These are phyloP conservation scores for Lordiphosa stackelbergi DNA, from an alignment of 1,140 invertebrate genomes.

Conservation along the genomic window DNA sequence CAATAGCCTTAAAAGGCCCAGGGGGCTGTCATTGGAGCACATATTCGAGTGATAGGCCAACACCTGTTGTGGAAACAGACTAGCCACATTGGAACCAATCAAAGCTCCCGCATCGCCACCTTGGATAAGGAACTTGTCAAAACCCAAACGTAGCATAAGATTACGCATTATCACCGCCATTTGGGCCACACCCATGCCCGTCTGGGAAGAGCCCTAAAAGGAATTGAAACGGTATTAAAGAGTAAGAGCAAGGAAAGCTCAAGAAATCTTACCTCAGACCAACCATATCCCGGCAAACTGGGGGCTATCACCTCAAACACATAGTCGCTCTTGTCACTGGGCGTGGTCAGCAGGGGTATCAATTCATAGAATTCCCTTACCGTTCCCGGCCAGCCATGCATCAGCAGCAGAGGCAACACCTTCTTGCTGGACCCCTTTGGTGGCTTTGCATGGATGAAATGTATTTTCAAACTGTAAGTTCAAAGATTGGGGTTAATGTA, in stretches of 20 bases:
- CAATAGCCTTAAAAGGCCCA: constrained; percentile 34
- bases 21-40: constrained; percentile 72
- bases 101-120: constrained; percentile 89
- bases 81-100: constrained; percentile 81
- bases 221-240: neutral
- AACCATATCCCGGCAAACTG: constrained; percentile 91
- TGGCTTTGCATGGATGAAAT: constrained; percentile 84
- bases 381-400: constrained; percentile 95
- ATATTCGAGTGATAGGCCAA: constrained; percentile 82
- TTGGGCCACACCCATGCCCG: constrained; percentile 82
- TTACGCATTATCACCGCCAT: constrained; percentile 87
- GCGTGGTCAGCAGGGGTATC: constrained; percentile 83
- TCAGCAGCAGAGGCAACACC: constrained; percentile 85
- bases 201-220: constrained; percentile 79
- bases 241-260: neutral
- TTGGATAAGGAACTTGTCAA: constrained; percentile 87
- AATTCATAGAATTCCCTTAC: constrained; percentile 91
- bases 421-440: constrained; percentile 75
- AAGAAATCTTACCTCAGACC: constrained; percentile 82
- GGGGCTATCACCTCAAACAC: constrained; percentile 89
- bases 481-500: constrained; percentile 5
- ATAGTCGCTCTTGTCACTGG: constrained; percentile 80
- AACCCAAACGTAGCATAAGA: constrained; percentile 89
- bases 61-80: constrained; percentile 84
- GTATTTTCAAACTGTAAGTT: constrained; percentile 82